Percentiles rank a stretch among this genome's conserved stretches.
Conservation (phyloP, 2,113 vertebrate genomes). For the Serinus canaria region DNA sequence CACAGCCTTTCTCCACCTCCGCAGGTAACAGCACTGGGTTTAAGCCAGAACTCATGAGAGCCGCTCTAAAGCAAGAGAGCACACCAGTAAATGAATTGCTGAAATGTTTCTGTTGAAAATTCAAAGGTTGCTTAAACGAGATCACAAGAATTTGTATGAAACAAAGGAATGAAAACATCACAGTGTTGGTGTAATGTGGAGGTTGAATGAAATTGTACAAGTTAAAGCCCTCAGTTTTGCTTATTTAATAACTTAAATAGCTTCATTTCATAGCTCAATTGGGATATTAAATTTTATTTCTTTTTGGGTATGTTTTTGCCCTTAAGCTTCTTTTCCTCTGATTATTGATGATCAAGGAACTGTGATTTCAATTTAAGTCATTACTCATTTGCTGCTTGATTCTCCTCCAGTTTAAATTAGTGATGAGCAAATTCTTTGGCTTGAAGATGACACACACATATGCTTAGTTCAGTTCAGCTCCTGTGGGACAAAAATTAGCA, state of each 20-base stretch:
- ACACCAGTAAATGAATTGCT: background rate
- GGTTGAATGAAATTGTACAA: background rate
- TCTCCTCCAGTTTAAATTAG: background rate
- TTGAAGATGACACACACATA: background rate
- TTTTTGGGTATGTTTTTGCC: background rate
- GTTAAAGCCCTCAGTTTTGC: background rate
- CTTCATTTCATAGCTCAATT: background rate
- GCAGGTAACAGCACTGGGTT: conserved; percentile 75
- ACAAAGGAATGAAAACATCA: background rate
- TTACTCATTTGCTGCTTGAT: background rate
- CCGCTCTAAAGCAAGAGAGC: background rate
- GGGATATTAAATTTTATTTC: background rate
- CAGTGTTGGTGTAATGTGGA: background rate
- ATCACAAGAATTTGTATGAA: background rate
- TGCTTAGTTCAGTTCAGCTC: background rate
- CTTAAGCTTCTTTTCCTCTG: background rate
- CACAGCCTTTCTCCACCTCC: conserved; percentile 94
- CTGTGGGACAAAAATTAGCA: background rate
- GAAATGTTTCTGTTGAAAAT: background rate
- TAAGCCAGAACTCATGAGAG: background rate
- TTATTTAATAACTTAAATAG: background rate
- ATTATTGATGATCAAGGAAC: background rate
- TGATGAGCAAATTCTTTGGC: background rate
- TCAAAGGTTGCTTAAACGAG: rapidly evolving
- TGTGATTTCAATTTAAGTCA: background rate